Percentiles rank a stretch among this genome's conserved stretches.
phyloP scores from a whole-genome alignment of 2,888 invertebrate genomes.

The Boloria selene region DNA sequence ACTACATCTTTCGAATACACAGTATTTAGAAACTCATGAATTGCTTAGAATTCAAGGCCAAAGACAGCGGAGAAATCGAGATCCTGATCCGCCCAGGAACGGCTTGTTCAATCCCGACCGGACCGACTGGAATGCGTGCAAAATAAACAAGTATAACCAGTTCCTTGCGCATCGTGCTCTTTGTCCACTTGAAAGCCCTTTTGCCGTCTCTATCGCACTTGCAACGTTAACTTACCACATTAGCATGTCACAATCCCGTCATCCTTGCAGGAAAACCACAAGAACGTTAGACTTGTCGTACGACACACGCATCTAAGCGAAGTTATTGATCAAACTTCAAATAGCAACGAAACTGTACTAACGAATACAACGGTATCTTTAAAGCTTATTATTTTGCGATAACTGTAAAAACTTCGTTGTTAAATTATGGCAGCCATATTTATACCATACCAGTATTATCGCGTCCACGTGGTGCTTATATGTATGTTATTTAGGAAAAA shows the following conservation, averaged over 20 bases:
- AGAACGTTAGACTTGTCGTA: slow-evolving; percentile 41
- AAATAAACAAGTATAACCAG: slow-evolving; percentile 79
- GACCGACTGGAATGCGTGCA: slow-evolving; percentile 77
- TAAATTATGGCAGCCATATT: too few relatives aligned
- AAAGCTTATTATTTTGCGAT: background rate
- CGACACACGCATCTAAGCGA: slow-evolving; percentile 38
- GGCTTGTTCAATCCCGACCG: slow-evolving; percentile 69
- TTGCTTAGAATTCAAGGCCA: slow-evolving; percentile 62
- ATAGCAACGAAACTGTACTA: background rate
- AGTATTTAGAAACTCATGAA: background rate
- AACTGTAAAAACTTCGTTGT: background rate
- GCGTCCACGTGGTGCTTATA: too few relatives aligned
- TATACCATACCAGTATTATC: too few relatives aligned
- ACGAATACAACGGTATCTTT: background rate
- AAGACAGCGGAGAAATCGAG: slow-evolving; percentile 61
- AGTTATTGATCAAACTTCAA: slow-evolving; percentile 40
- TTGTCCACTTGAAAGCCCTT: slow-evolving; percentile 56
- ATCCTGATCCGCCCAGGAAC: slow-evolving; percentile 68
- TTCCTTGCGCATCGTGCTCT: slow-evolving; percentile 68
- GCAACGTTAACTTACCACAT: slow-evolving; percentile 39
- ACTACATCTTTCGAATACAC: background rate
- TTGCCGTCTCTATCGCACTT: slow-evolving; percentile 55
- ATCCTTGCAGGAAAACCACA: slow-evolving; percentile 42
- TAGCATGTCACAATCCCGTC: slow-evolving; percentile 38
- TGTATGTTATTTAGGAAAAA: too few relatives aligned